A percentile compares a stretch with the other conserved stretches of the same genome.
These are phyloP conservation scores for Perca fluviatilis DNA, from an alignment of 2,113 vertebrate species.

Conservation along the genomic window DNA sequence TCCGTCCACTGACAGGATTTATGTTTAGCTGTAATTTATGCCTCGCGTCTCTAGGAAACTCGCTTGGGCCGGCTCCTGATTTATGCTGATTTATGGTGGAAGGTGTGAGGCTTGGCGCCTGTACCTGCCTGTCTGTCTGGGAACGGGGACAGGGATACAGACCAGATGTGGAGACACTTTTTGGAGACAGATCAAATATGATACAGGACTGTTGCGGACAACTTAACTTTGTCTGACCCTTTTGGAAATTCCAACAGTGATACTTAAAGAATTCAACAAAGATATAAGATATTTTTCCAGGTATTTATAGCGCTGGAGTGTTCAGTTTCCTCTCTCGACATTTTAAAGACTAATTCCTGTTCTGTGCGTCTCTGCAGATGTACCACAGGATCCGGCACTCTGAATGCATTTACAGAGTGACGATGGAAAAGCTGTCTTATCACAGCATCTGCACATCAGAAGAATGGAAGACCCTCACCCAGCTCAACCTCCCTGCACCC, in stretches of 20 bases:
- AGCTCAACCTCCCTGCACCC: slow-evolving; percentile 88
- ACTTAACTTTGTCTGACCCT: slow-evolving; percentile 30
- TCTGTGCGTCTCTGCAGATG: slow-evolving; percentile 86
- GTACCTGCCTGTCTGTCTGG: slow-evolving; percentile 47
- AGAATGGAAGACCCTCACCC: slow-evolving; percentile 95
- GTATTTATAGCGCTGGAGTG: slow-evolving; percentile 25
- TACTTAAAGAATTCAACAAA: slow-evolving; percentile 30
- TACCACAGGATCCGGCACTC: slow-evolving; percentile 98
- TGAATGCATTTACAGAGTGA: slow-evolving; percentile 99
- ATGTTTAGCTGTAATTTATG: slow-evolving; percentile 76
- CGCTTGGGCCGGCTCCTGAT: slow-evolving; percentile 50
- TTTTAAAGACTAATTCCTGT: slow-evolving; percentile 47
- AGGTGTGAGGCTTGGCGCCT: slow-evolving; percentile 54
- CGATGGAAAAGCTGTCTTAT: slow-evolving; percentile 98
- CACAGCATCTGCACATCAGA: slow-evolving; percentile 98
- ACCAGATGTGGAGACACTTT: slow-evolving; percentile 61
- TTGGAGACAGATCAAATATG: slow-evolving; percentile 46
- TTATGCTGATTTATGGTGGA: slow-evolving; percentile 61
- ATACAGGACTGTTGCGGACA: slow-evolving; percentile 20
- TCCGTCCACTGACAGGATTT: slow-evolving; percentile 68
- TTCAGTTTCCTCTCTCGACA: slow-evolving; percentile 14
- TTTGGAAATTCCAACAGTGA: slow-evolving; percentile 37
- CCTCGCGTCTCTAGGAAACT: slow-evolving; percentile 51
- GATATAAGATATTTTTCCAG: slow-evolving; percentile 14
- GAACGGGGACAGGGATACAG: slow-evolving; percentile 55